Base-by-base conservation (phyloP, 2,113 vertebrate genomes). In the Hiodon alosoides region DNA sequence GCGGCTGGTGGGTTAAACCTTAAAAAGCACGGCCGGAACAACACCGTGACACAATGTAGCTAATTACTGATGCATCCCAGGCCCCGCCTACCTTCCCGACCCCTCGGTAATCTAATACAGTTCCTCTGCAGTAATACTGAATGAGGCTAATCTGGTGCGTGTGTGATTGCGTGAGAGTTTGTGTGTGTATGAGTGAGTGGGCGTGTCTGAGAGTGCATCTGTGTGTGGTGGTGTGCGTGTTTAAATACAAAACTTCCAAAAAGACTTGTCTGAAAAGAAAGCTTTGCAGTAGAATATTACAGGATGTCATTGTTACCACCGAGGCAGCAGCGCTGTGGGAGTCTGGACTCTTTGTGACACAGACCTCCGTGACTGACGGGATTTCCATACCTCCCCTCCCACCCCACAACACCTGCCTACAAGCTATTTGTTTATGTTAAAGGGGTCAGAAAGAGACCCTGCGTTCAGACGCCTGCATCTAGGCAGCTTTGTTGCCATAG, bases 341-440 rank as follows among this genome's bases (percentile, higher is more conserved):
- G 69, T 7, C 10, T 71, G 54, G 31, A 8, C 5, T 13, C 3
- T 46, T 71, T 71, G 69, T 71, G 69, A 59, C 51, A 71, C 8
- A 17, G 54, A 5, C 53, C 54, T 59, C 69, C 87, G 87, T 90
- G 90, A 92, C 82, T 91, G 91, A 93, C 89, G 93, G 89, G 92
- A 94, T 94, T 94, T 93, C 91, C 91, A 91, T 91, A 93, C 89
- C 92, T 93, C 91, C 92, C 93, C 87, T 2, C n/a, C 46, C 52
- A 31, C 53, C 64, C 64, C 7, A 46, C 82, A 93, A 92, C 92
- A 93, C 92, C 93, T 94, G 93, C 90, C 91, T 91, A 86, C 86
- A 92, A 93, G 90, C 92, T 93, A 93, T 92, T 93, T 92, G 92
- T 93, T 93, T 92, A 94, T 90, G 90, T 85, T 91, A 87, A 91